Conservation (phyloP, 1,140 invertebrate species). For the Drosophila mauritiana region DNA sequence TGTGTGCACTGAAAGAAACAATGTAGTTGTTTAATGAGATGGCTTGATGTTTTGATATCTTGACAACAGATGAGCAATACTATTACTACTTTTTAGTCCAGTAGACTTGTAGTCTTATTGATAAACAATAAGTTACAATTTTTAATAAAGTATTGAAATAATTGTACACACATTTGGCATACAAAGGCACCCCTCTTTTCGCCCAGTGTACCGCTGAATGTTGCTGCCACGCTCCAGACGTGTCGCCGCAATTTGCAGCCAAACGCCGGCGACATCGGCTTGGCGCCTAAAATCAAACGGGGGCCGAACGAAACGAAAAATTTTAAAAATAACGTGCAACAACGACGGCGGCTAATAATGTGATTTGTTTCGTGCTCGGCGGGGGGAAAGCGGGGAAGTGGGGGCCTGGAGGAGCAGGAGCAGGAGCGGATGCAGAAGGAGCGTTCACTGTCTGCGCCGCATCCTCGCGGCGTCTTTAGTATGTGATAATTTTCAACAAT, state of each 20-base stretch:
- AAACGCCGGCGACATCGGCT: slow-evolving; percentile 67
- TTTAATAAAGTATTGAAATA: too few relatives aligned
- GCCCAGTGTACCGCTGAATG: slow-evolving; percentile 16
- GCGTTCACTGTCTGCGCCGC: slow-evolving; percentile 10
- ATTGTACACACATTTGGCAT: too few relatives aligned
- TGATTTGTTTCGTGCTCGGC: slow-evolving; percentile 58
- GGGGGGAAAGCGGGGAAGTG: background rate
- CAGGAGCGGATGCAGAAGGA: background rate
- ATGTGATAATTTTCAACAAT: slow-evolving; percentile 81
- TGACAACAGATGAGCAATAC: too few relatives aligned
- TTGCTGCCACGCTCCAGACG: slow-evolving; percentile 77
- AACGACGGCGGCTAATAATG: slow-evolving; percentile 64
- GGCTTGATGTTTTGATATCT: too few relatives aligned
- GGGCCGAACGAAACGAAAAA: slow-evolving; percentile 54
- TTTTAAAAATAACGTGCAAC: slow-evolving; percentile 79
- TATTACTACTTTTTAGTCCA: too few relatives aligned
- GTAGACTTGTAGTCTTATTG: too few relatives aligned
- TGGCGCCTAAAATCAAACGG: slow-evolving; percentile 82
- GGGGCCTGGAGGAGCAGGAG: too few relatives aligned
- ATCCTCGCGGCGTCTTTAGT: slow-evolving; percentile 59
- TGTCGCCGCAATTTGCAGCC: slow-evolving; percentile 84
- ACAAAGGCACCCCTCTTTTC: background rate
- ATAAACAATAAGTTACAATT: too few relatives aligned
- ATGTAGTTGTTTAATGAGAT: too few relatives aligned
- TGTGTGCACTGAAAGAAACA: slow-evolving; percentile 18